phyloP scores from a whole-genome alignment of 2,888 invertebrate genomes.

The Mythimna lalbum region DNA sequence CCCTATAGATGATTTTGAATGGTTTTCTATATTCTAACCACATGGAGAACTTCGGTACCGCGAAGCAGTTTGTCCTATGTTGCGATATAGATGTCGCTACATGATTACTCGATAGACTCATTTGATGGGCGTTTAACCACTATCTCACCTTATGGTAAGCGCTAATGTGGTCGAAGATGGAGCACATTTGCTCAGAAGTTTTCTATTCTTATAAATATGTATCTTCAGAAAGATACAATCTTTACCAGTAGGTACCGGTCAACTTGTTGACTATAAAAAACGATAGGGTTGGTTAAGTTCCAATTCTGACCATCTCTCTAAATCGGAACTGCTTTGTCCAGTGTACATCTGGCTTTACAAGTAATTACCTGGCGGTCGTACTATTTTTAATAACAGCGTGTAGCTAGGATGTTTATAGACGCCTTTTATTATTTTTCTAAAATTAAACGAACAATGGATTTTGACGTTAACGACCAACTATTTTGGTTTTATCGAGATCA shows the following conservation, averaged over 20 bases:
- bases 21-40: too few relatives aligned
- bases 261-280: background rate
- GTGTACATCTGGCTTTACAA: constrained; percentile 8
- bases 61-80: too few relatives aligned
- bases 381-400: constrained; percentile 32
- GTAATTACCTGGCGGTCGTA: constrained; percentile 25
- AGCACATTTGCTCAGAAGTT: too few relatives aligned
- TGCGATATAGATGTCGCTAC: too few relatives aligned
- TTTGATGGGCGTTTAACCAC: too few relatives aligned
- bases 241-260: background rate
- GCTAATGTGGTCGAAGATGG: background rate
- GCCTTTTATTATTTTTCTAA: constrained; percentile 28
- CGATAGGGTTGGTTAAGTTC: too few relatives aligned
- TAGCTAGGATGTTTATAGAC: constrained; percentile 23
- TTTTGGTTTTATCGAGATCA: constrained; percentile 22
- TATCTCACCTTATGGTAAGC: too few relatives aligned
- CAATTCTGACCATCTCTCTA: background rate
- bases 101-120: too few relatives aligned
- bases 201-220: background rate
- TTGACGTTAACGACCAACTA: constrained; percentile 17
- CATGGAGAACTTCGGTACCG: too few relatives aligned
- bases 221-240: too few relatives aligned
- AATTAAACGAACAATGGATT: constrained; percentile 37
- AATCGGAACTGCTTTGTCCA: background rate
- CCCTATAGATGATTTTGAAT: too few relatives aligned